Evolutionary conservation across 2,113 vertebrate genomes (phyloP), one percentile per base, ranked within the genome.

Genomic region (Odocoileus virginianus): DNA sequence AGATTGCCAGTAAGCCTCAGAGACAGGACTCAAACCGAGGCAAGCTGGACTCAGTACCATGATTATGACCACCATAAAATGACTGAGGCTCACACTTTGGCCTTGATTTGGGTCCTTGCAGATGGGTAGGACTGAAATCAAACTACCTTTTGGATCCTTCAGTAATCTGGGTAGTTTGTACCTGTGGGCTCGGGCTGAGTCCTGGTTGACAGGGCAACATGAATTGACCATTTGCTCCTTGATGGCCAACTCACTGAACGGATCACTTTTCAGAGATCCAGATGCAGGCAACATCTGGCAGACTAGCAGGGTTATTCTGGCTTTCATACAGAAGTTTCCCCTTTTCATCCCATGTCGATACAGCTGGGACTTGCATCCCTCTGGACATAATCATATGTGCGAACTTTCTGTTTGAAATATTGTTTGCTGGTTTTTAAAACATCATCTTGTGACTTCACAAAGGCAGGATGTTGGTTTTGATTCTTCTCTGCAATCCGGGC

Each of bases 231-330:
- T n/a, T 97, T 55, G 43, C 54, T 74, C 84, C 93, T 87, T n/a
- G 58, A 78, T 23, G 21, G 55, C 55, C 91, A 21, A n/a, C 86
- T 50, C 61, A 33, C 58, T 13, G 2, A 11, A 55, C 2, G 28
- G 89, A 43, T 95, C 91, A 19, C 45, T 91, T 36, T 33, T 28
- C 28, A 4, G 50, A 33, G 88, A 83, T 92, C 92, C 94, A 96
- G 93, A 96, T 93, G 61, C 91, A 79, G 33, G 79, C 67, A n/a
- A 91, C 96, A 97, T 93, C 96, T 96, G 97, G 83, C 74, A 60
- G 61, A 5, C 64, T 52, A 91, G 89, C 89, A 33, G 82, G 60
- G 6, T 33, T 25, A 55, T 87, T 23, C 93, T 54, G 64, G 90
- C 67, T 74, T 60, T 57, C 58, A 14, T 82, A 54, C 87, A 94